phyloP scores from a whole-genome alignment of 2,888 invertebrate species.

The Catocala fraxini region DNA sequence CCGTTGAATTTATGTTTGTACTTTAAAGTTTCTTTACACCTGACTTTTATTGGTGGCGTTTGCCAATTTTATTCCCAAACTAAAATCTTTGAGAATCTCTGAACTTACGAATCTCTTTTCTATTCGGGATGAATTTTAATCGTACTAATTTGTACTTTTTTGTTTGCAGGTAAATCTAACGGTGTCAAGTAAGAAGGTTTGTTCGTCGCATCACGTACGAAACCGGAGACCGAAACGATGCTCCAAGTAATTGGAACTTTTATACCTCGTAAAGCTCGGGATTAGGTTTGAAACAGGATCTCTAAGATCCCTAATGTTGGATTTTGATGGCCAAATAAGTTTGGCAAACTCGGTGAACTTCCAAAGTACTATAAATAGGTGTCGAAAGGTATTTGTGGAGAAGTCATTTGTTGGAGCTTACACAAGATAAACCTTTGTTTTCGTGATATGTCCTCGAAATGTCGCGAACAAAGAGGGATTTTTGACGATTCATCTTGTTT shows the following conservation, averaged over 20 bases:
- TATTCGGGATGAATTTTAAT: slow-evolving; percentile 14
- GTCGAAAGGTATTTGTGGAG: slow-evolving; percentile 39
- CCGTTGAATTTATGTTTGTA: slow-evolving; percentile 7
- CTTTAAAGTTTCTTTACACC: slow-evolving; percentile 6
- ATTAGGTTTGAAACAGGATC: slow-evolving; percentile 40
- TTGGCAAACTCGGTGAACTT: slow-evolving; percentile 32
- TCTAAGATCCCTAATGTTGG: slow-evolving; percentile 20
- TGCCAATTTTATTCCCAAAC: neutral
- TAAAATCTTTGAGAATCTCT: slow-evolving; percentile 14
- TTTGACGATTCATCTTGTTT: slow-evolving; percentile 11
- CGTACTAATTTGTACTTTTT: slow-evolving; percentile 31
- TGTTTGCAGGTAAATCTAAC: slow-evolving; percentile 43
- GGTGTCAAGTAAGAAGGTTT: slow-evolving; percentile 5
- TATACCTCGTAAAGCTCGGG: slow-evolving; percentile 42
- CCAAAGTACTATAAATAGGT: slow-evolving; percentile 44
- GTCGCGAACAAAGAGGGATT: slow-evolving; percentile 7
- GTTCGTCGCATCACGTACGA: slow-evolving; percentile 24
- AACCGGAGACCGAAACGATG: slow-evolving; percentile 20
- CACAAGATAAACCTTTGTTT: slow-evolving; percentile 35
- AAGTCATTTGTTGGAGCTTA: slow-evolving; percentile 37
- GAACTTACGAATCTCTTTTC: slow-evolving; percentile 6
- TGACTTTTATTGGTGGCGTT: neutral
- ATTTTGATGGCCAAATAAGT: slow-evolving; percentile 37
- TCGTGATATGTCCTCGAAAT: slow-evolving; percentile 12
- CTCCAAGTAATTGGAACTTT: slow-evolving; percentile 49